Evolutionary conservation across 2,888 invertebrate species (phyloP).

Genomic region (Thera britannica): DNA sequence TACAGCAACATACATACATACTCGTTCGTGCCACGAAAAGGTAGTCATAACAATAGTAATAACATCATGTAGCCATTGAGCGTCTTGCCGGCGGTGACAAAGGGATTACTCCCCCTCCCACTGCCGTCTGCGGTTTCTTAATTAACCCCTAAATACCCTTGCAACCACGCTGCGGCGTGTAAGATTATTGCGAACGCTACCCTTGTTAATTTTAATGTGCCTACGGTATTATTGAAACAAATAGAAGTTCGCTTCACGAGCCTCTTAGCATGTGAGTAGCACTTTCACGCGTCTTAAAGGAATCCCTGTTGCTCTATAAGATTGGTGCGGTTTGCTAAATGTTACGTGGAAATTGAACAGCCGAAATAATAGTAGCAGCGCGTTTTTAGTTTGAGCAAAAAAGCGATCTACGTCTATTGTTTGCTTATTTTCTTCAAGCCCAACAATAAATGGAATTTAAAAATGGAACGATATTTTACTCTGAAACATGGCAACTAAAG

Average conservation of each 20-base stretch:
- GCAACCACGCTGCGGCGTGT: constrained; percentile 67
- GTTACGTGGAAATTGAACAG: not conserved
- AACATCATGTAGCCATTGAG: constrained; percentile 52
- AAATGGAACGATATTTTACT: too few relatives aligned
- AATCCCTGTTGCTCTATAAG: constrained; percentile 27
- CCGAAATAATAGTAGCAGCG: constrained; percentile 4
- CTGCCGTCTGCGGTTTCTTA: constrained; percentile 80
- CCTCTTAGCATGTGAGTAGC: constrained; percentile 56
- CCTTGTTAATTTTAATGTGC: constrained; percentile 77
- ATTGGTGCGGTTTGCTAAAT: constrained; percentile 13
- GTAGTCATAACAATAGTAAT: constrained; percentile 58
- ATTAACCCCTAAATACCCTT: constrained; percentile 82
- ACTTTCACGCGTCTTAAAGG: constrained; percentile 21
- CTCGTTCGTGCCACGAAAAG: constrained; percentile 42
- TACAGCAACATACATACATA: constrained; percentile 28
- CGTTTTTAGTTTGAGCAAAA: not conserved
- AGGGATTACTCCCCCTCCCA: constrained; percentile 70
- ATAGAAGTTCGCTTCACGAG: constrained; percentile 59
- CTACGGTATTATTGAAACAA: constrained; percentile 74
- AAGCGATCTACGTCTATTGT: not conserved
- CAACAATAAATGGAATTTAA: too few relatives aligned
- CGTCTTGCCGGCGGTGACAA: constrained; percentile 76
- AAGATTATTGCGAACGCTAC: constrained; percentile 78
- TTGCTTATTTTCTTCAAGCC: not conserved
- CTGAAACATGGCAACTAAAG: too few relatives aligned